Evolutionary conservation across 2,797 vertebrate species (phyloP).

Genomic region (Sebastiscus albofasciatus): DNA sequence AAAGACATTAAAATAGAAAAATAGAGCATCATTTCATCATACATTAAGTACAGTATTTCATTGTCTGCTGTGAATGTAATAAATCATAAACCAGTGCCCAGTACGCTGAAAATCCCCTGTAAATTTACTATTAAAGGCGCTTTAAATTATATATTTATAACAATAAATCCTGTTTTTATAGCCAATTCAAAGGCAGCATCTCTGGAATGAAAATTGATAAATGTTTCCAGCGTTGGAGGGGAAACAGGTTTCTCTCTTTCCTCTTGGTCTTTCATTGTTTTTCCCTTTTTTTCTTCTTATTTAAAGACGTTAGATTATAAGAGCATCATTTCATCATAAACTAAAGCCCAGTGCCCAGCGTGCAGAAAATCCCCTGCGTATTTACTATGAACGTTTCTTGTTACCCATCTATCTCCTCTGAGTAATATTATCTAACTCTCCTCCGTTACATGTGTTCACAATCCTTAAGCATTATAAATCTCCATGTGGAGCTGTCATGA

Average conservation of each 20-base stretch:
- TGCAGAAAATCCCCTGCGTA: slow-evolving; percentile 51
- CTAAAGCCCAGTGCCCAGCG: background rate
- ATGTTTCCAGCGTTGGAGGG: background rate
- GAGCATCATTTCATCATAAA: slow-evolving; percentile 12
- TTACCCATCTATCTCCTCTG: slow-evolving; percentile 61
- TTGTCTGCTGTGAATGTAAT: slow-evolving; percentile 13
- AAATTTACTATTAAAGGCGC: slow-evolving; percentile 48
- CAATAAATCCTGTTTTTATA: background rate
- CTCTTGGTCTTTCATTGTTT: background rate
- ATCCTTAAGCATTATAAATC: slow-evolving; percentile 69
- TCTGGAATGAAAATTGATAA: background rate
- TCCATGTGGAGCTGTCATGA: slow-evolving; percentile 51
- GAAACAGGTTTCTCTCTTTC: background rate
- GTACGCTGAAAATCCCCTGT: slow-evolving; percentile 42
- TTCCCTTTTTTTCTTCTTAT: background rate
- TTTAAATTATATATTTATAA: background rate
- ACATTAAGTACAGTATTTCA: slow-evolving; percentile 19
- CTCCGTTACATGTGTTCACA: slow-evolving; percentile 69
- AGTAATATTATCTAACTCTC: slow-evolving; percentile 61
- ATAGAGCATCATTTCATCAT: slow-evolving; percentile 12
- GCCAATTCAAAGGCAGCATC: background rate
- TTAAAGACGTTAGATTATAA: background rate
- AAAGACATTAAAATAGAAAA: background rate
- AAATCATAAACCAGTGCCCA: slow-evolving; percentile 13
- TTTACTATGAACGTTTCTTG: slow-evolving; percentile 51